These are phyloP conservation scores for Melospiza melodia DNA, from an alignment of 2,113 vertebrate genomes.

Conservation along the genomic window DNA sequence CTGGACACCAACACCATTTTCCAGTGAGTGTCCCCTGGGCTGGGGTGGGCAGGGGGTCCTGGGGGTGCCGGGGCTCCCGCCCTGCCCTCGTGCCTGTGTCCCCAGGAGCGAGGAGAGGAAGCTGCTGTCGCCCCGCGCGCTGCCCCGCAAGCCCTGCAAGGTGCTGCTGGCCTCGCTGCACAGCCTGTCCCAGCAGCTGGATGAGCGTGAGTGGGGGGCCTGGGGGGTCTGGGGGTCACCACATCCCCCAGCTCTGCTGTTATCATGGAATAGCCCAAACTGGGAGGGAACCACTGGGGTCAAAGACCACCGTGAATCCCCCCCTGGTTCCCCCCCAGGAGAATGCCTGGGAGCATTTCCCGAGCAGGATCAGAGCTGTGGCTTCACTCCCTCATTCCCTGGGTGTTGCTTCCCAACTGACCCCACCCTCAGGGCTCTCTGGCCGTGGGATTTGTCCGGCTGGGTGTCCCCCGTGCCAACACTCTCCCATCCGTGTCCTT, in stretches of 20 bases:
- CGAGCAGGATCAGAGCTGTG: not conserved
- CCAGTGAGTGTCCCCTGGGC: slow-evolving; percentile 78
- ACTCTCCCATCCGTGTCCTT: not conserved
- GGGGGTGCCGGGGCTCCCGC: not conserved
- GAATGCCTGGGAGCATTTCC: not conserved
- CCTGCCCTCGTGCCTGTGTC: not conserved
- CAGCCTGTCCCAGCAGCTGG: slow-evolving; percentile 85
- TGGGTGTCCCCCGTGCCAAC: fast-evolving
- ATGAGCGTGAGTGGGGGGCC: slow-evolving; percentile 82
- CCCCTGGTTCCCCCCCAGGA: too few species aligned
- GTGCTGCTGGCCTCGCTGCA: slow-evolving; percentile 82
- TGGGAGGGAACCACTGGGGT: not conserved
- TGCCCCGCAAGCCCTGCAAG: slow-evolving; percentile 89
- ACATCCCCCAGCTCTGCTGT: too few species aligned
- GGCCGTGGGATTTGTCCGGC: too few species aligned
- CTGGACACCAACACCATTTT: slow-evolving; percentile 96
- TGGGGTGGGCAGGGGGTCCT: not conserved
- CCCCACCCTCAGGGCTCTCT: not conserved
- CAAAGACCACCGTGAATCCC: not conserved
- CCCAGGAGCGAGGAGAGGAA: slow-evolving; percentile 89
- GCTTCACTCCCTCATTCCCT: not conserved
- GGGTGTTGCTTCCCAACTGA: fast-evolving
- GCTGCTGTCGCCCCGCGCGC: slow-evolving; percentile 79
- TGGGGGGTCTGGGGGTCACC: not conserved
- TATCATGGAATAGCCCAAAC: fast-evolving